Percentiles rank a stretch among this genome's conserved stretches.
phyloP scores from a whole-genome alignment of 2,797 vertebrate species.

The Acanthopagrus latus region DNA sequence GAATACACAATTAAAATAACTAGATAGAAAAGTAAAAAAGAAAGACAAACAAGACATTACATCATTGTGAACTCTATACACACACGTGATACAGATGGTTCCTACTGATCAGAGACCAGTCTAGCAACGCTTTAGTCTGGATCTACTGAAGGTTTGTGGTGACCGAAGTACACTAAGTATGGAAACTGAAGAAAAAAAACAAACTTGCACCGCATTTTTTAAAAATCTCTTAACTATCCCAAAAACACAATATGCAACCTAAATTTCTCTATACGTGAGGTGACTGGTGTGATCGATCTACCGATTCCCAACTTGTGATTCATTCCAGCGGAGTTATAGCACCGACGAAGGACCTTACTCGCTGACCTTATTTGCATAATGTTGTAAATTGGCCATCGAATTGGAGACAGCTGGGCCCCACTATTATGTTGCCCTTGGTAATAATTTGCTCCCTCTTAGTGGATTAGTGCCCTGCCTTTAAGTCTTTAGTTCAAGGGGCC shows the following conservation, averaged over 20 bases:
- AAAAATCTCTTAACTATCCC: constrained; percentile 24
- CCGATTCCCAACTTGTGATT: constrained; percentile 55
- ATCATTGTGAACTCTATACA: constrained; percentile 46
- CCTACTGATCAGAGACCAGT: constrained; percentile 38
- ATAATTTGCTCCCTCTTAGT: constrained; percentile 70
- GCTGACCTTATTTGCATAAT: constrained; percentile 81
- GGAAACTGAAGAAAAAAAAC: constrained; percentile 31
- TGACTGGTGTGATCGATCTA: constrained; percentile 22
- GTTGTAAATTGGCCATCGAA: constrained; percentile 74
- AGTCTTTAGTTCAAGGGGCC: constrained; percentile 58
- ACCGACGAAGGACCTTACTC: constrained; percentile 60
- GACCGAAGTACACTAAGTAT: constrained; percentile 45
- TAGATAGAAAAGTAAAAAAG: constrained; percentile 38
- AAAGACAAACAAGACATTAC: constrained; percentile 25
- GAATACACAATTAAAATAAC: constrained; percentile 54
- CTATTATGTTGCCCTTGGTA: constrained; percentile 77
- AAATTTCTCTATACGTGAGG: constrained; percentile 25
- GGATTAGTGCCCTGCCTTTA: constrained; percentile 68
- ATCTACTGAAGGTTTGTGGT: constrained; percentile 24
- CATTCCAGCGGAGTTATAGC: constrained; percentile 41
- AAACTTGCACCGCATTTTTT: constrained; percentile 35
- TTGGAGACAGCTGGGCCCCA: constrained; percentile 74
- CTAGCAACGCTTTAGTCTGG: constrained; percentile 17
- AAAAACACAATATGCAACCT: constrained; percentile 20
- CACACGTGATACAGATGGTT: constrained; percentile 23